Evolutionary conservation across 1,140 invertebrate genomes (phyloP).

Genomic region (Adelges cooleyi): DNA sequence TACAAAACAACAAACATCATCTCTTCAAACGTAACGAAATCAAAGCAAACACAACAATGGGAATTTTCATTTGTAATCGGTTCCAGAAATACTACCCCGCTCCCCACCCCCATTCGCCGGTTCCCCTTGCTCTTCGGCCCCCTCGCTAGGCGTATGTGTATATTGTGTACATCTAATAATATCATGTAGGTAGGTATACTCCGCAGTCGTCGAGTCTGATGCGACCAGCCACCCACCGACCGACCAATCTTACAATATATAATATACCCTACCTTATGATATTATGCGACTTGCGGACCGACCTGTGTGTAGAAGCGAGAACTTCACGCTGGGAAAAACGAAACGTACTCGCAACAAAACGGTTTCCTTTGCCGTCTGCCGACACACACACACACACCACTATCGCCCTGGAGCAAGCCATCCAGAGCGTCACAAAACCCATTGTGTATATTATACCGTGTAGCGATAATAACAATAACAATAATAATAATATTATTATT

Average conservation of each 20-base stretch:
- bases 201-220: background rate
- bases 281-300: background rate
- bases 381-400: background rate
- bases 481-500: no score
- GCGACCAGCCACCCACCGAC: background rate
- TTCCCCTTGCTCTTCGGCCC: no score
- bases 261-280: no score
- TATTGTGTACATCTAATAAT: background rate
- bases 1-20: constrained; percentile 19
- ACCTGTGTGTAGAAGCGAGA: background rate
- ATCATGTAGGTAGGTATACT: background rate
- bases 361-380: background rate
- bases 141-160: no score
- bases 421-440: no score
- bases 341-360: background rate
- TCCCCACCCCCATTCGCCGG: no score
- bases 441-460: no score
- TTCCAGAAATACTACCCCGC: background rate
- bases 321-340: constrained; percentile 14
- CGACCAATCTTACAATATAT: no score
- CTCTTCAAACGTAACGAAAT: constrained; percentile 14
- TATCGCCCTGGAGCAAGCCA: background rate
- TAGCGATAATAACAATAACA: no score
- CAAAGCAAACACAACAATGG: constrained; percentile 25
- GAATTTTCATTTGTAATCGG: constrained; percentile 6